A percentile compares a stretch with the other conserved stretches of the same genome.
phyloP scores from a whole-genome alignment of 2,797 vertebrate genomes.

The Danionella dracula region DNA sequence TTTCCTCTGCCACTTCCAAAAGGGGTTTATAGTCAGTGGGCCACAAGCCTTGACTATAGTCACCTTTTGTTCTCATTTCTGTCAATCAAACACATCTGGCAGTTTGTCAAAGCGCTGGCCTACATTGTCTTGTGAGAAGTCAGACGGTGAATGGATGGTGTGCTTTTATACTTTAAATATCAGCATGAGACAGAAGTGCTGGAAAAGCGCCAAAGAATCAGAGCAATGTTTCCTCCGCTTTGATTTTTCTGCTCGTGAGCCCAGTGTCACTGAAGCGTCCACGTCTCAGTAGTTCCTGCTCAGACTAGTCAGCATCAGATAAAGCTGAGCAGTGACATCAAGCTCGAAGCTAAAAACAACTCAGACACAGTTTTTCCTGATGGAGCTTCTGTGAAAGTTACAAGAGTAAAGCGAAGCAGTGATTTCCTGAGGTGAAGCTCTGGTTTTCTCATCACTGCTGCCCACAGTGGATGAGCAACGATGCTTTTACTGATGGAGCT shows the following conservation, averaged over 20 bases:
- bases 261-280: neutral
- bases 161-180: neutral
- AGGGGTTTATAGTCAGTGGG: conserved; percentile 7
- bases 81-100: neutral
- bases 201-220: neutral
- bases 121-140: neutral
- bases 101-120: neutral
- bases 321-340: neutral
- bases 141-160: neutral
- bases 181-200: neutral
- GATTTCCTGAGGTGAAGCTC: neutral
- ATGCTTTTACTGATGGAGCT: conserved; percentile 7
- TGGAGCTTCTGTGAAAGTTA: neutral
- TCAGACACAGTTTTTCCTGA: conserved; percentile 3
- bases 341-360: conserved; percentile 1
- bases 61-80: neutral
- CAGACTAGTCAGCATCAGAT: neutral
- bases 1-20: neutral
- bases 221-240: neutral
- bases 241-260: neutral
- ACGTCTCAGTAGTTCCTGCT: conserved; percentile 1
- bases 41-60: neutral
- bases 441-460: conserved; percentile 14
- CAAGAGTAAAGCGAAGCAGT: conserved; percentile 2
- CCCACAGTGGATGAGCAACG: neutral